Conservation (phyloP, 2,888 invertebrate genomes). For the Tetragonula carbonaria region DNA sequence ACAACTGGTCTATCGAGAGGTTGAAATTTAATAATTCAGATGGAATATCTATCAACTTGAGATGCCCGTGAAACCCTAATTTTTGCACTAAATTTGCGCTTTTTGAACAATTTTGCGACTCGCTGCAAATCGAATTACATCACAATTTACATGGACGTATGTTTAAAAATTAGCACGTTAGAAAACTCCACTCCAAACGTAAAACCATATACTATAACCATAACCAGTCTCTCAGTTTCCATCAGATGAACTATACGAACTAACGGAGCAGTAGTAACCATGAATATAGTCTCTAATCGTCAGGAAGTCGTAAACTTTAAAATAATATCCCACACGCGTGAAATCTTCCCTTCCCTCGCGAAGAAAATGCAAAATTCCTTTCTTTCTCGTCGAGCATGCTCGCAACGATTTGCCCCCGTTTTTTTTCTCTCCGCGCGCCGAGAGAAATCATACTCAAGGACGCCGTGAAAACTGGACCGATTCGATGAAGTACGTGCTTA, state of each 20-base stretch:
- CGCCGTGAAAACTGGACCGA: neutral
- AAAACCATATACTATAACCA: neutral
- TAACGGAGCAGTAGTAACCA: neutral
- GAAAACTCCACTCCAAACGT: neutral
- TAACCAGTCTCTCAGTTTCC: neutral
- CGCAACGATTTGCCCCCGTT: neutral
- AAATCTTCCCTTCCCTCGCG: neutral
- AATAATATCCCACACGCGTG: neutral
- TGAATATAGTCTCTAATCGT: neutral
- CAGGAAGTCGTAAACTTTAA: neutral
- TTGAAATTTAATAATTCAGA: too few species aligned
- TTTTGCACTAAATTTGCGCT: too few species aligned
- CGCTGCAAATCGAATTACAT: too few species aligned
- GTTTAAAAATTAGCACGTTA: neutral
- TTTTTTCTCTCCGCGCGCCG: neutral
- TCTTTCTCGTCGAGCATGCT: neutral
- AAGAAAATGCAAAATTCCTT: neutral
- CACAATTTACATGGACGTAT: too few species aligned
- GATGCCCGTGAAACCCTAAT: too few species aligned
- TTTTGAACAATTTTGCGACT: too few species aligned
- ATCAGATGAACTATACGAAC: neutral
- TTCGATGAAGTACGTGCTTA: constrained; percentile 5
- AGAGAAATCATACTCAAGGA: neutral
- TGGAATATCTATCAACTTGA: too few species aligned
- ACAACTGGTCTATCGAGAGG: too few species aligned